A percentile compares a stretch with the other conserved stretches of the same genome.
These are phyloP conservation scores for Diadromus collaris DNA, from an alignment of 2,888 invertebrate genomes.

Conservation along the genomic window DNA sequence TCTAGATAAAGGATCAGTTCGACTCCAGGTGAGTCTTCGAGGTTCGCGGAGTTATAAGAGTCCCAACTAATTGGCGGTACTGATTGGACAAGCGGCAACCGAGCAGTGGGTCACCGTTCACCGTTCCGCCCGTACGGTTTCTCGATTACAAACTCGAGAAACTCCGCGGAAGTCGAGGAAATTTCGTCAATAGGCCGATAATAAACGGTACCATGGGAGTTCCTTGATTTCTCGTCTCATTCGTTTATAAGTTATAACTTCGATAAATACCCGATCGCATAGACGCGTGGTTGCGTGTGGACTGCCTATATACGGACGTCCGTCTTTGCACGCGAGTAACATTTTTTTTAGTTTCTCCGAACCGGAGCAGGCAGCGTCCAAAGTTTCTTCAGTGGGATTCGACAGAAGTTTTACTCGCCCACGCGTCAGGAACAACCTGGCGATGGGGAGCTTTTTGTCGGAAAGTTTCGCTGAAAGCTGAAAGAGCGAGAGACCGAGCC, in stretches of 20 bases:
- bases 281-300: slow-evolving; percentile 6
- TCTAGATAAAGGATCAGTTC: neutral
- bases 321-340: neutral
- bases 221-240: neutral
- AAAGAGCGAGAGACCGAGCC: neutral
- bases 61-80: slow-evolving; percentile 17
- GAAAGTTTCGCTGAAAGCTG: slow-evolving; percentile 44
- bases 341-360: slow-evolving; percentile 20
- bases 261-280: slow-evolving; percentile 41
- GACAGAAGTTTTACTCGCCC: slow-evolving; percentile 35
- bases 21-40: neutral
- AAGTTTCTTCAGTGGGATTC: slow-evolving; percentile 41
- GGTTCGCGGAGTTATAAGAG: neutral
- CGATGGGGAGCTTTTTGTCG: slow-evolving; percentile 39
- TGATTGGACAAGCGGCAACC: neutral
- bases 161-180: slow-evolving; percentile 7
- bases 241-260: slow-evolving; percentile 1
- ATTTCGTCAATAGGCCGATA: slow-evolving; percentile 45
- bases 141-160: slow-evolving; percentile 9
- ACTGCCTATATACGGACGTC: slow-evolving; percentile 20
- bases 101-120: slow-evolving; percentile 35
- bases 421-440: slow-evolving; percentile 38
- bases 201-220: slow-evolving; percentile 15
- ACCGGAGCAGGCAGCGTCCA: slow-evolving; percentile 8
- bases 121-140: neutral